Evolutionary conservation across 2,113 vertebrate genomes (phyloP).

Genomic region (Corythornis vintsioides): DNA sequence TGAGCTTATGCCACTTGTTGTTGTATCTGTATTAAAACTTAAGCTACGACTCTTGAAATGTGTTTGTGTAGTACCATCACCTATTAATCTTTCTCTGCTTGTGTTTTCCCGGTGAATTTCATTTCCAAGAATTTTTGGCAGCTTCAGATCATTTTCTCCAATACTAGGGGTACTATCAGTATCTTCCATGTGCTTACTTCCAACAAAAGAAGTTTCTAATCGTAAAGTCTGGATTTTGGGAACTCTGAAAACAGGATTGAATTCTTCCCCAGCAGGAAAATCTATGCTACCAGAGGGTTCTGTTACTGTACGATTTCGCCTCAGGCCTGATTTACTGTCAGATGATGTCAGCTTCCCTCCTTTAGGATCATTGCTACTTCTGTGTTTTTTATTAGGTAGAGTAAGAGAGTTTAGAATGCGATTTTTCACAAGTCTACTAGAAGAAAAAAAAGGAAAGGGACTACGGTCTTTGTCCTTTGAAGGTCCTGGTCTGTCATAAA

Average conservation of each 20-base stretch:
- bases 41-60: conserved; percentile 98
- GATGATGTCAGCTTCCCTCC: conserved; percentile 79
- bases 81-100: conserved; percentile 89
- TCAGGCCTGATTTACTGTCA: conserved; percentile 82
- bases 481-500: conserved; percentile 87
- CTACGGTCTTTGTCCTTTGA: conserved; percentile 91
- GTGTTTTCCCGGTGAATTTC: conserved; percentile 86
- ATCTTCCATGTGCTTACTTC: conserved; percentile 81
- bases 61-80: conserved; percentile 83
- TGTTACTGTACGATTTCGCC: conserved; percentile 90
- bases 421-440: conserved; percentile 90
- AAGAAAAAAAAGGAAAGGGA: conserved; percentile 91
- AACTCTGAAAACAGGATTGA: conserved; percentile 82
- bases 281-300: conserved; percentile 87
- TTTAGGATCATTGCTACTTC: conserved; percentile 93
- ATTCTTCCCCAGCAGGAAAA: conserved; percentile 82
- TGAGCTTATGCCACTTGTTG: conserved; percentile 97
- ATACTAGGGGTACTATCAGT: conserved; percentile 84
- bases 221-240: conserved; percentile 89
- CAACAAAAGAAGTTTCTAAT: conserved; percentile 92
- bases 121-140: conserved; percentile 78
- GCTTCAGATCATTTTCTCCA: conserved; percentile 80
- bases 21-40: conserved; percentile 99
- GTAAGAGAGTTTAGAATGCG: conserved; percentile 93
- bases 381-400: conserved; percentile 94